These are phyloP conservation scores for Dolomedes plantarius DNA, from an alignment of 2,888 invertebrate genomes.

Conservation along the genomic window DNA sequence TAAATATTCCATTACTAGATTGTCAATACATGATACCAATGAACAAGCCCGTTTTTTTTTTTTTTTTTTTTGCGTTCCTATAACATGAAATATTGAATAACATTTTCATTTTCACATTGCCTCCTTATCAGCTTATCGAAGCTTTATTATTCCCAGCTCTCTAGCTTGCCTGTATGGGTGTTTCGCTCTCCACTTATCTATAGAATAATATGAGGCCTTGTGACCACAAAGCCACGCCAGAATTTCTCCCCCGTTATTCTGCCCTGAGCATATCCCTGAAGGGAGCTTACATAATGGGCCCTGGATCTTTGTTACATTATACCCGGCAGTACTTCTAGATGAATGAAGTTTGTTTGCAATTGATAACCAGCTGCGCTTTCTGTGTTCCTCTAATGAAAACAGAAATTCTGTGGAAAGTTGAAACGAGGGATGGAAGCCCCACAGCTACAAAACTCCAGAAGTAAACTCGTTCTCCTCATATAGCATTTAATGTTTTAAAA, in stretches of 20 bases:
- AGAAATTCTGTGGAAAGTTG: too few relatives aligned
- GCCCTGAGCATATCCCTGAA: neutral
- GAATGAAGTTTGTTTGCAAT: neutral
- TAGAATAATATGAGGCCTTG: neutral
- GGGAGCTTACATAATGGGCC: neutral
- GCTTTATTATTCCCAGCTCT: neutral
- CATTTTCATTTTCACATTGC: too few relatives aligned
- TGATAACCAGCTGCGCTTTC: neutral
- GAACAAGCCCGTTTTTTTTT: too few relatives aligned
- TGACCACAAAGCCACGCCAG: neutral
- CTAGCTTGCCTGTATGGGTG: neutral
- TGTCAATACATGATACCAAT: too few relatives aligned
- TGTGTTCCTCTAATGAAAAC: neutral
- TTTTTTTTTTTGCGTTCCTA: too few relatives aligned
- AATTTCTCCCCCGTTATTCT: neutral
- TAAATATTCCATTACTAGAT: too few relatives aligned
- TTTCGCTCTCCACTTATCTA: neutral
- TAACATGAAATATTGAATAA: too few relatives aligned
- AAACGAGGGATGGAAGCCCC: too few relatives aligned
- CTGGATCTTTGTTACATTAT: neutral
- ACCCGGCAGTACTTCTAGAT: neutral
- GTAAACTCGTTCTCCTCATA: too few relatives aligned
- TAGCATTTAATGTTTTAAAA: too few relatives aligned
- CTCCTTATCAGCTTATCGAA: neutral
- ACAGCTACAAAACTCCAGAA: too few relatives aligned